Conservation (phyloP, 2,888 invertebrate genomes). For the Trachelus troglodyta region DNA sequence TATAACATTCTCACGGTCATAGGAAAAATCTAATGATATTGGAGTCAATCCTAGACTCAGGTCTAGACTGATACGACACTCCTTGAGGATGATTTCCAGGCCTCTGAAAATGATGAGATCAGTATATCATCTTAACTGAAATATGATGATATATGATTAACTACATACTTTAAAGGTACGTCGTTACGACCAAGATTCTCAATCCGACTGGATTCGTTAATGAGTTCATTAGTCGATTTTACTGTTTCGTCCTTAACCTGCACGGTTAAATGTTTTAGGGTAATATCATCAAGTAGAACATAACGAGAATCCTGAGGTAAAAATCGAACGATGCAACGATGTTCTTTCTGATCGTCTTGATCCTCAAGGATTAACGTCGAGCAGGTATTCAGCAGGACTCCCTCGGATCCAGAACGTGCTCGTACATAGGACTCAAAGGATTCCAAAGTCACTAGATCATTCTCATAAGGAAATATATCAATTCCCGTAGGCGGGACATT, state of each 20-base stretch:
- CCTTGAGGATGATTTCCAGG: conserved; percentile 40
- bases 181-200: neutral
- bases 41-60: conserved; percentile 49
- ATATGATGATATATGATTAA: neutral
- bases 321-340: conserved; percentile 40
- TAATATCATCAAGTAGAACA: conserved; percentile 33
- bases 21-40: conserved; percentile 31
- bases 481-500: conserved; percentile 39
- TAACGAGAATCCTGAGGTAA: conserved; percentile 41
- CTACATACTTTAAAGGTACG: neutral
- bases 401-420: conserved; percentile 65
- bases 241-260: conserved; percentile 25
- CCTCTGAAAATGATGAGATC: conserved; percentile 30
- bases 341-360: conserved; percentile 3
- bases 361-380: conserved; percentile 50
- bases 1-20: conserved; percentile 55
- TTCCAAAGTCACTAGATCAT: conserved; percentile 37
- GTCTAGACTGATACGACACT: conserved; percentile 50
- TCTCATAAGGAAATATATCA: conserved; percentile 66
- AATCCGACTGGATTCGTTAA: neutral
- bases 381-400: conserved; percentile 70
- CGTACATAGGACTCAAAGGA: conserved; percentile 61
- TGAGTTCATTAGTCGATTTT: conserved; percentile 4
- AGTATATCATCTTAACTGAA: neutral
- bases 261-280: conserved; percentile 30